Evolutionary conservation across 92 coral and sea anemone species (phyloP).

Genomic region (Desmophyllum pertusum): DNA sequence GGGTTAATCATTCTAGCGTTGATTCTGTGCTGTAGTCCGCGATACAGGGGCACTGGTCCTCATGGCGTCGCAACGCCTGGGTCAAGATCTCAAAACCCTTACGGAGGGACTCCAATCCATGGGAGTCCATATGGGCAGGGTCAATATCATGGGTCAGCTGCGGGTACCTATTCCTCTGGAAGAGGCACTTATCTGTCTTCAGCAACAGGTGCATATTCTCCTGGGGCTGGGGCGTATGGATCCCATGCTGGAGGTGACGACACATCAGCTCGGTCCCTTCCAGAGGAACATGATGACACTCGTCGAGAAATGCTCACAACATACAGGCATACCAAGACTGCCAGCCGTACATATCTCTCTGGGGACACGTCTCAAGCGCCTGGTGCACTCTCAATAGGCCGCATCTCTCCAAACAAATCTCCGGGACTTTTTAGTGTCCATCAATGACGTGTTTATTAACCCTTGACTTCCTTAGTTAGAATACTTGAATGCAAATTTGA

Average conservation of each 20-base stretch:
- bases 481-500: background rate
- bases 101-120: constrained; percentile 47
- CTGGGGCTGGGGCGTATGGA: constrained; percentile 13
- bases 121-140: constrained; percentile 48
- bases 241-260: background rate
- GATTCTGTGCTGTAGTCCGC: constrained; percentile 74
- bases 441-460: constrained; percentile 29
- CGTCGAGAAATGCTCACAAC: constrained; percentile 12
- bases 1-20: constrained; percentile 76
- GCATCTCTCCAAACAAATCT: constrained; percentile 28
- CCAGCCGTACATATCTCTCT: constrained; percentile 44
- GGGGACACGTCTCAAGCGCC: constrained; percentile 12
- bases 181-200: background rate
- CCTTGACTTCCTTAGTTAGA: background rate
- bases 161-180: constrained; percentile 12
- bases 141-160: constrained; percentile 12
- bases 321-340: constrained; percentile 32
- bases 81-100: constrained; percentile 39
- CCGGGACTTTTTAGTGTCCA: constrained; percentile 85
- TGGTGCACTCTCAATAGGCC: constrained; percentile 33
- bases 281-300: constrained; percentile 32
- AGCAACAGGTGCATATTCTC: constrained; percentile 15
- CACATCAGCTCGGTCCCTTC: constrained; percentile 25
- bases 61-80: constrained; percentile 47
- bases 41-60: constrained; percentile 52